Percentiles rank a stretch among this genome's conserved stretches.
Conservation (phyloP, 1,140 invertebrate genomes). For the Thaumatotibia leucotreta region DNA sequence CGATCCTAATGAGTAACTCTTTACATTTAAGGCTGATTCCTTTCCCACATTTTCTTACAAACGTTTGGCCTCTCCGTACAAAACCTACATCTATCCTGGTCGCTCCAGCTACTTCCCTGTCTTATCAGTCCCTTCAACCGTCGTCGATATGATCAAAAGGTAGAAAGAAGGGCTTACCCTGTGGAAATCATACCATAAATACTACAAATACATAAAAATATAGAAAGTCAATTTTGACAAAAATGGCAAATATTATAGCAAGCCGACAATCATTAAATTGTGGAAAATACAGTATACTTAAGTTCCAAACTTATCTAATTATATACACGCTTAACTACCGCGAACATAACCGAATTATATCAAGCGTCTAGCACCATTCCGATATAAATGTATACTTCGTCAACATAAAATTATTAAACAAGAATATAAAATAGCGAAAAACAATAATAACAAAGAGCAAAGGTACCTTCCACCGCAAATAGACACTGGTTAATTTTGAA, state of each 20-base stretch:
- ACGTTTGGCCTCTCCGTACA: conserved; percentile 61
- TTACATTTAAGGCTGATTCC: conserved; percentile 30
- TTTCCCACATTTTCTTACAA: conserved; percentile 41
- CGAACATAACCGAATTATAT: conserved; percentile 55
- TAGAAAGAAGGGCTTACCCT: conserved; percentile 55
- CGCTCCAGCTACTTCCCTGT: conserved; percentile 64
- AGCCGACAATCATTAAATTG: conserved; percentile 18
- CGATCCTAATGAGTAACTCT: conserved; percentile 6
- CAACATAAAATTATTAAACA: conserved; percentile 69
- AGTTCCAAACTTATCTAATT: conserved; percentile 29
- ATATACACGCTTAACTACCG: conserved; percentile 60
- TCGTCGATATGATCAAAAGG: conserved; percentile 55
- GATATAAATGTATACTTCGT: conserved; percentile 60
- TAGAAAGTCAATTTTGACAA: conserved; percentile 21
- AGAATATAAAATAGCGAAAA: conserved; percentile 49
- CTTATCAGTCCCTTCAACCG: conserved; percentile 62
- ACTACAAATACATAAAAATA: conserved; percentile 29
- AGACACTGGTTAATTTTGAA: conserved; percentile 57
- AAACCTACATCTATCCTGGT: conserved; percentile 61
- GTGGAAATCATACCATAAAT: conserved; percentile 45
- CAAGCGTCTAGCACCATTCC: conserved; percentile 72
- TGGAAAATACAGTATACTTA: conserved; percentile 17
- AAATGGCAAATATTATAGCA: conserved; percentile 43
- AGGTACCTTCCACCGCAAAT: conserved; percentile 28
- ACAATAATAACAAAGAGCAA: conserved; percentile 57